Base-by-base conservation (phyloP, 2,888 invertebrate species). In the Protonemura montana region DNA sequence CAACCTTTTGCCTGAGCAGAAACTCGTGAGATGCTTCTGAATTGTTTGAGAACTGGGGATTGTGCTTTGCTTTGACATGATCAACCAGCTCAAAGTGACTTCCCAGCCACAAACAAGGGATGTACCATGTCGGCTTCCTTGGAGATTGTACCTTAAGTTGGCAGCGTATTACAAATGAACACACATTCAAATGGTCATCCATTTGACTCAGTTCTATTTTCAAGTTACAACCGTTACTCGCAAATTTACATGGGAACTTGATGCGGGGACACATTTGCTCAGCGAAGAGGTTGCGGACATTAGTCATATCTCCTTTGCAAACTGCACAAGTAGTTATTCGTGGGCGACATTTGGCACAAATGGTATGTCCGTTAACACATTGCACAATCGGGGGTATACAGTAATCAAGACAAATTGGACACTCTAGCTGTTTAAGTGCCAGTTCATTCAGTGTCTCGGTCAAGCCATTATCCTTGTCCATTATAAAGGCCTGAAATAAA, bases 341-440 rank as follows among this genome's bases (percentile, higher is more conserved):
- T 84, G 91, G 90, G 89, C 94, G 93, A 89, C 94, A 94, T 30
- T 91, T 91, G 81, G 90, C 90, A 90, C 94, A 94, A 89, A 94
- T 92, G 77, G 94, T 92, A 90, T 94, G 94, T 0, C 94, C 94
- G 89, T 94, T 93, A 13, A 93, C 93, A 90, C 94, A 94, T 90
- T 94, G 94, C 87, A 93, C 91, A 88, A 94, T 93, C 29, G 94
- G 94, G 85, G 94, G 93, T 89, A 92, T 92, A 90, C 94, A 93
- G 90, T 93, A 93, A 89, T 94, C 94, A 89, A 94, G 91, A 90
- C 94, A 94, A 88, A 94, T 93, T 26, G 94, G 94, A 88, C 94
- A 94, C 89, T 94, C 94, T 89, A 94, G 90, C 21, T 81, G 29
- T n/a, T 81, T 81, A 7, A 81, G 81, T n/a, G 81, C 26, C 81